These are phyloP conservation scores for Morpho deidamia DNA, from an alignment of 2,888 invertebrate species.

Conservation along the genomic window DNA sequence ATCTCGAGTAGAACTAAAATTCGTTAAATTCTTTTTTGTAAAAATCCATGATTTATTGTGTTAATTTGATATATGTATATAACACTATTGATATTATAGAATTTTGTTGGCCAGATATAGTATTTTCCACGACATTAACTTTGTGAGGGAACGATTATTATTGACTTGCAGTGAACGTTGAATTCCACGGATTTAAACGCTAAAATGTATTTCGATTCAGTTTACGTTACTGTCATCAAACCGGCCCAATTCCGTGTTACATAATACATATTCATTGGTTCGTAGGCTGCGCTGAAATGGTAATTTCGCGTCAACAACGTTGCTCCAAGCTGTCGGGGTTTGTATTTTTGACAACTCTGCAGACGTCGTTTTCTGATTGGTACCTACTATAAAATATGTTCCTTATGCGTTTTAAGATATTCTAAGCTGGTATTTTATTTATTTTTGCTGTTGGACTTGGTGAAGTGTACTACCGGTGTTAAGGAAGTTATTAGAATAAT, in stretches of 20 bases:
- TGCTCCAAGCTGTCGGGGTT: slow-evolving; percentile 47
- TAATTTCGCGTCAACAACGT: slow-evolving; percentile 68
- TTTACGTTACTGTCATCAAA: slow-evolving; percentile 46
- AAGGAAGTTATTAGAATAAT: too few species aligned
- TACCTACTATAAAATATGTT: slow-evolving; percentile 1
- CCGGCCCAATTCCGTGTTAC: slow-evolving; percentile 49
- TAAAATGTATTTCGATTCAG: slow-evolving; percentile 25
- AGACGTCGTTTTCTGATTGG: slow-evolving; percentile 13
- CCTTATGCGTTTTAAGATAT: too few species aligned
- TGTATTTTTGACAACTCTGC: slow-evolving; percentile 58
- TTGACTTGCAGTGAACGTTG: slow-evolving; percentile 8
- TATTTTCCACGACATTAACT: neutral
- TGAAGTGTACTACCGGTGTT: too few species aligned
- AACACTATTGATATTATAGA: too few species aligned
- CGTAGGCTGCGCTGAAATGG: slow-evolving; percentile 62
- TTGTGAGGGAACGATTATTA: slow-evolving; percentile 7
- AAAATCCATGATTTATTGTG: too few species aligned
- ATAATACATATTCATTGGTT: slow-evolving; percentile 65
- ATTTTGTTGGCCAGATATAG: neutral
- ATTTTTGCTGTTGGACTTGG: too few species aligned
- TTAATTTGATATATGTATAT: too few species aligned
- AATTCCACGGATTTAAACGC: slow-evolving; percentile 15
- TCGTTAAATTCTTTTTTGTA: too few species aligned
- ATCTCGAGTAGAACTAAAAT: too few species aligned
- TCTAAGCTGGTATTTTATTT: too few species aligned